Evolutionary conservation across 2,888 invertebrate species (phyloP).

Genomic region (Enchytraeus crypticus): DNA sequence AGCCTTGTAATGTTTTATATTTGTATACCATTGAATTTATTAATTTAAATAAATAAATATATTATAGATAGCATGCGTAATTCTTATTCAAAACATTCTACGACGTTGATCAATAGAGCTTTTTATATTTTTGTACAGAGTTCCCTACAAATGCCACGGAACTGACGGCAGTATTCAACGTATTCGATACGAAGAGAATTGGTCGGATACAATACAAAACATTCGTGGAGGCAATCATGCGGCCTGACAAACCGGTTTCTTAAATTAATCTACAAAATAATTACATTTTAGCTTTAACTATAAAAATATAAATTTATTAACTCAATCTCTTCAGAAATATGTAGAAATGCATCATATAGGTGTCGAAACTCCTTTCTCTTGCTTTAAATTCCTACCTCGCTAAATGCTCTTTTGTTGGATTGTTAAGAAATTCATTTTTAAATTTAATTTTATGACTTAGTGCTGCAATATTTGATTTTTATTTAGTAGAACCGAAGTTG

Average conservation of each 20-base stretch:
- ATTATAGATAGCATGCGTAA: too few species aligned
- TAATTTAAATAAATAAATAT: too few species aligned
- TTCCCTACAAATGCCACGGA: slow-evolving; percentile 47
- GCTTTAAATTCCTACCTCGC: not conserved
- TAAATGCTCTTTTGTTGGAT: too few species aligned
- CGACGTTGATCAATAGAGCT: too few species aligned
- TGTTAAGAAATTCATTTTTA: too few species aligned
- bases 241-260: slow-evolving; percentile 41
- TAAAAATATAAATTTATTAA: not conserved
- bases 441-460: too few species aligned
- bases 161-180: slow-evolving; percentile 48
- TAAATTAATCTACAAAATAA: not conserved
- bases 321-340: not conserved
- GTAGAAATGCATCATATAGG: not conserved
- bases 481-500: too few species aligned
- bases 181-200: slow-evolving; percentile 42
- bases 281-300: not conserved
- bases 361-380: not conserved
- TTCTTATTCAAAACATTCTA: too few species aligned
- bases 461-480: too few species aligned
- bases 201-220: slow-evolving; percentile 45
- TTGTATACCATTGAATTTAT: too few species aligned
- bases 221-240: slow-evolving; percentile 45
- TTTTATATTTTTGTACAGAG: slow-evolving; percentile 31
- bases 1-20: too few species aligned